These are phyloP conservation scores for Telmatochromis brichardi DNA, from an alignment of 2,113 vertebrate species.

Conservation along the genomic window DNA sequence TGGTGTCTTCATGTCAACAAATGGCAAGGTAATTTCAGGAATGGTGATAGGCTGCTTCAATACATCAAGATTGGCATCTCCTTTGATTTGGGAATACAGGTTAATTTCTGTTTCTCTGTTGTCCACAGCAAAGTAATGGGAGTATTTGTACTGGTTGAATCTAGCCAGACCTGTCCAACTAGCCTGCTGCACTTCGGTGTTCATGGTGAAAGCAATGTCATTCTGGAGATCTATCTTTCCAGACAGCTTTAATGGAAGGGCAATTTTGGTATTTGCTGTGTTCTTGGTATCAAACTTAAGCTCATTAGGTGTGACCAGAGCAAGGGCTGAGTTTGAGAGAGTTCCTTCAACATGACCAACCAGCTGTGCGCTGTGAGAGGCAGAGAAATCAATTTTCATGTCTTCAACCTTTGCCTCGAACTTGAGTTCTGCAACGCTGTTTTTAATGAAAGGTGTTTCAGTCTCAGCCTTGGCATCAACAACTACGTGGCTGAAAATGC, in stretches of 20 bases:
- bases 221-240: slow-evolving; percentile 85
- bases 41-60: slow-evolving; percentile 74
- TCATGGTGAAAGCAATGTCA: slow-evolving; percentile 76
- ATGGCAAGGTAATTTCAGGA: slow-evolving; percentile 77
- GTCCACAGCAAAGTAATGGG: slow-evolving; percentile 74
- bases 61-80: slow-evolving; percentile 84
- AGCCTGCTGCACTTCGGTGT: slow-evolving; percentile 70
- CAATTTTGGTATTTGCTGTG: slow-evolving; percentile 78
- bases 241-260: slow-evolving; percentile 76
- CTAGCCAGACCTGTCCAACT: slow-evolving; percentile 76
- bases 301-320: slow-evolving; percentile 70
- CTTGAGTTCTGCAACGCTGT: slow-evolving; percentile 69
- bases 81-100: slow-evolving; percentile 70
- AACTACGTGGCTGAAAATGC: slow-evolving; percentile 61
- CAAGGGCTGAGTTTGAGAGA: slow-evolving; percentile 72
- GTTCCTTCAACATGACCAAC: slow-evolving; percentile 72
- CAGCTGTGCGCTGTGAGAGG: slow-evolving; percentile 72
- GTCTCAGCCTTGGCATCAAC: slow-evolving; percentile 74
- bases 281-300: slow-evolving; percentile 75
- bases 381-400: slow-evolving; percentile 73
- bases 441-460: slow-evolving; percentile 75
- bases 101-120: slow-evolving; percentile 74
- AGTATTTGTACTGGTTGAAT: slow-evolving; percentile 88
- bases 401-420: slow-evolving; percentile 65
- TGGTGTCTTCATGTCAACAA: slow-evolving; percentile 63